These are phyloP conservation scores for Leptodactylus fuscus DNA, from an alignment of 2,113 vertebrate species.

Conservation along the genomic window DNA sequence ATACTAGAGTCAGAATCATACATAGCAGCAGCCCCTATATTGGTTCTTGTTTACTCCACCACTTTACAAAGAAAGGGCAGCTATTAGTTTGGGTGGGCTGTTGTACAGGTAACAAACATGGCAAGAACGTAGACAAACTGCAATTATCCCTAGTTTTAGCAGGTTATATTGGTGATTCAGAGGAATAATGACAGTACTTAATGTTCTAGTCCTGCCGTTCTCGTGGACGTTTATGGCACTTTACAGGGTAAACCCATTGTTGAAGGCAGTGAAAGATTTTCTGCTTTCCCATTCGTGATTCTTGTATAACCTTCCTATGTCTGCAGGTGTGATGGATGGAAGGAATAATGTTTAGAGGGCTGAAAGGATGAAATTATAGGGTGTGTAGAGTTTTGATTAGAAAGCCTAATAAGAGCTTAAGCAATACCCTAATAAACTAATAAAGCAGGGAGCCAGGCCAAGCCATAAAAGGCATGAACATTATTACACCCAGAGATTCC, in stretches of 20 bases:
- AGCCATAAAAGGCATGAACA: constrained; percentile 50
- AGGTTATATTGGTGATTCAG: background rate
- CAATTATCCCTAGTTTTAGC: background rate
- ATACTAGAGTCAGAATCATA: no score
- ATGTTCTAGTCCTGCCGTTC: background rate
- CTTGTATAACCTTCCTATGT: constrained; percentile 6
- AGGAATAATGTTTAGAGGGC: background rate
- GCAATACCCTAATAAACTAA: constrained; percentile 46
- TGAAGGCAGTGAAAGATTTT: background rate
- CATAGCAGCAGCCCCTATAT: no score
- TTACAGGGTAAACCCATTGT: background rate
- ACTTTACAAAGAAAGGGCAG: no score
- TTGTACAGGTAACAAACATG: background rate
- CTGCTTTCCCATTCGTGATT: background rate
- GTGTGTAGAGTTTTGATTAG: constrained; percentile 34
- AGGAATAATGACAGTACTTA: background rate
- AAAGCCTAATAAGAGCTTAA: constrained; percentile 7
- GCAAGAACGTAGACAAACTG: no score
- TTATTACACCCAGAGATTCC: constrained; percentile 53
- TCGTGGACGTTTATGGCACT: background rate
- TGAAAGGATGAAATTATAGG: constrained; percentile 25
- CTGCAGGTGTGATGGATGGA: constrained; percentile 12
- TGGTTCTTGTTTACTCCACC: no score
- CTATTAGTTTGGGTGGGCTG: no score
- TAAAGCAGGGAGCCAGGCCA: constrained; percentile 58